Evolutionary conservation across 2,888 invertebrate genomes (phyloP).

Genomic region (Apomyelois bistriatella): DNA sequence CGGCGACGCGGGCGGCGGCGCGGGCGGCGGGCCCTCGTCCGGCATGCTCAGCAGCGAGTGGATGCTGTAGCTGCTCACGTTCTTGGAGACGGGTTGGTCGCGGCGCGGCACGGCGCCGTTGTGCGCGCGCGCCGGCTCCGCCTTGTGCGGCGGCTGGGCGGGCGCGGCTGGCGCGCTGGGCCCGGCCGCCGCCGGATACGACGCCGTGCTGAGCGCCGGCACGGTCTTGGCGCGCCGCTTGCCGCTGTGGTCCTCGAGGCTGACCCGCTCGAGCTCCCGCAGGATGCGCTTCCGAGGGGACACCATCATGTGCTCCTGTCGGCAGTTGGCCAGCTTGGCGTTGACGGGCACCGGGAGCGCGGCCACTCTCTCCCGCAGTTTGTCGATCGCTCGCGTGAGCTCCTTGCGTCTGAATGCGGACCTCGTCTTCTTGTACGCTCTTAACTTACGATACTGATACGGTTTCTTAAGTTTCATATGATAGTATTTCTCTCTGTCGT

Average conservation of each 20-base stretch:
- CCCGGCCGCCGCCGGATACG: conserved; percentile 48
- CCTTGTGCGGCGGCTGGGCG: conserved; percentile 31
- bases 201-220: conserved; percentile 62
- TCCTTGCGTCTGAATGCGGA: conserved; percentile 54
- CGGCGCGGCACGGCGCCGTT: conserved; percentile 51
- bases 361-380: conserved; percentile 60
- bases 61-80: conserved; percentile 90
- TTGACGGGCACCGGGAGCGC: conserved; percentile 62
- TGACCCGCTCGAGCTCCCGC: conserved; percentile 89
- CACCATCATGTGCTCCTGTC: conserved; percentile 81
- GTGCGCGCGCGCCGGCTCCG: conserved; percentile 36
- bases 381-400: conserved; percentile 52
- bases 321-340: conserved; percentile 65
- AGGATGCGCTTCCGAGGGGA: conserved; percentile 91
- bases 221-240: conserved; percentile 80
- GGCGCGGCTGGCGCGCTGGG: conserved; percentile 28
- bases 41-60: conserved; percentile 88
- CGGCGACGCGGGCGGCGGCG: conserved; percentile 47
- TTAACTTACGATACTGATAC: conserved; percentile 73
- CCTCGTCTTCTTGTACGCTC: conserved; percentile 70
- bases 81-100: conserved; percentile 52
- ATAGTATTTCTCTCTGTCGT: conserved; percentile 67
- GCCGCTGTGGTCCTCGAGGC: conserved; percentile 83
- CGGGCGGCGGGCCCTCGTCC: conserved; percentile 61
- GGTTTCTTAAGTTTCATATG: conserved; percentile 77